Evolutionary conservation across 2,113 vertebrate genomes (phyloP), one percentile per base, ranked within the genome.

Genomic region (Phrynosoma blainvillii): DNA sequence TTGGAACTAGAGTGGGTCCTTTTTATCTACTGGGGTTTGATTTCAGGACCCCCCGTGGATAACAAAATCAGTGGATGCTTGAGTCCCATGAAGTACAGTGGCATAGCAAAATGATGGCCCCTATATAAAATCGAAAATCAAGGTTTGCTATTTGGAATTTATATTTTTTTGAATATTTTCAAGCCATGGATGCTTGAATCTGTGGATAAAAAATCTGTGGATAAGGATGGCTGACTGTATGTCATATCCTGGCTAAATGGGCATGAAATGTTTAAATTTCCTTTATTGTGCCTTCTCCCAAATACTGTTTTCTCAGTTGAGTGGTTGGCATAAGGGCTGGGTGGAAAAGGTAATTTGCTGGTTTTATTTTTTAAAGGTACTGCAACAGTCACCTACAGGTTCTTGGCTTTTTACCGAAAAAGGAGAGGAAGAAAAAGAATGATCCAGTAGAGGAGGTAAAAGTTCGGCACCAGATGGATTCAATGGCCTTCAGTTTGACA

Each of bases 311-410:
- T 16, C 14, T 10, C 40, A 80, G 10, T 47, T 83, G 25, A 56
- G 12, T 47, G 54, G 79, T 86, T 86, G 79, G 89, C 68, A 84
- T 89, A 30, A 79, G 62, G 36, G 52, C 78, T 74, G 0, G 4
- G 18, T 71, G 8, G 36, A 87, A 25, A 65, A 90, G 81, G 89
- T 77, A 86, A 89, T 81, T 82, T 84, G 4, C 2, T 94, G 18
- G 83, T 92, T 94, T 66, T 93, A 65, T 13, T 92, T 95, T 95
- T 92, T 77, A 65, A 96, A 99, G 99, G 97, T 99, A 99, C 97
- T 99, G 99, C 97, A 99, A 99, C 96, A 99, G 99, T 95, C 99
- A 99, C 92, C 96, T 99, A 95, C 99, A 99, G 96, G 99, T 99
- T 94, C 98, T 99, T 90, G 99, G 99, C 93, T 99, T 99, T 95